Percentiles rank a stretch among this genome's conserved stretches.
Conservation (phyloP, 2,797 vertebrate species). For the Microtus obscurus region DNA sequence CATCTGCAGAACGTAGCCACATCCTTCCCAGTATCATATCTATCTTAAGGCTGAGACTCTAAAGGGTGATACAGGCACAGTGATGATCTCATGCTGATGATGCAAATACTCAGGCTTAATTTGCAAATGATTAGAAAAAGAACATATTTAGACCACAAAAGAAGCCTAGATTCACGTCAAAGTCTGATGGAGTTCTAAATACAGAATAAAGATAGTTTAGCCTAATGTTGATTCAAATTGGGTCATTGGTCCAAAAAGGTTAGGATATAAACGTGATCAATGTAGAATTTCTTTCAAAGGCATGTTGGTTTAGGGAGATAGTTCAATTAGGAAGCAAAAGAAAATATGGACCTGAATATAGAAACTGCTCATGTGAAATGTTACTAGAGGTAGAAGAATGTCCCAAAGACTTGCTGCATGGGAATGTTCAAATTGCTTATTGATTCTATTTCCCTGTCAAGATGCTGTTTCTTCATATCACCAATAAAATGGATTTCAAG, state of each 20-base stretch:
- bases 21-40: not conserved
- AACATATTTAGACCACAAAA: not conserved
- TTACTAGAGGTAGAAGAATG: not conserved
- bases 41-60: not conserved
- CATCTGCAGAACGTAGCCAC: not conserved
- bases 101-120: not conserved
- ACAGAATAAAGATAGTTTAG: not conserved
- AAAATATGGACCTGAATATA: not conserved
- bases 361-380: not conserved
- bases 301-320: not conserved
- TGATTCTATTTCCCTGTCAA: not conserved
- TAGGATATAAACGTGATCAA: not conserved
- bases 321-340: not conserved
- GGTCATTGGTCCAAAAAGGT: not conserved
- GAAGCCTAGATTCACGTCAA: not conserved
- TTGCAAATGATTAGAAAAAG: not conserved
- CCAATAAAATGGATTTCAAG: not conserved
- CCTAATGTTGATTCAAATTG: constrained; percentile 20
- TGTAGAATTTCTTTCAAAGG: not conserved
- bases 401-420: not conserved
- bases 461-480: not conserved
- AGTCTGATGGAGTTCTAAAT: constrained; percentile 16
- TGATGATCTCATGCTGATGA: not conserved
- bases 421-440: not conserved
- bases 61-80: not conserved